Conservation (phyloP, 2,888 invertebrate species). For the Lomographa bimaculata region DNA sequence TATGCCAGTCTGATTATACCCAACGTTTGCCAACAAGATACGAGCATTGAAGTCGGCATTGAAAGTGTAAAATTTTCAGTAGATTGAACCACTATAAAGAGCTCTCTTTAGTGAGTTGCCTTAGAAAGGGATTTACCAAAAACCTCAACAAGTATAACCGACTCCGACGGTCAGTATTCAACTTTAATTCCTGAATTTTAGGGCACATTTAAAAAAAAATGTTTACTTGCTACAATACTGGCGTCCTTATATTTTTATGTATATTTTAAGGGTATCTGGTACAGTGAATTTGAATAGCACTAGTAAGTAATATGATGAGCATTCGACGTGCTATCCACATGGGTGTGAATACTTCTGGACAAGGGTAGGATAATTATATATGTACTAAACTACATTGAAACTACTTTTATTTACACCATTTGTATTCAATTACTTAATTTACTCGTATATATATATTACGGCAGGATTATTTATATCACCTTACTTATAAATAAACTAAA, state of each 20-base stretch:
- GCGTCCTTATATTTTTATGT: constrained; percentile 58
- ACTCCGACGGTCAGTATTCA: constrained; percentile 28
- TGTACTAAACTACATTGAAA: no score
- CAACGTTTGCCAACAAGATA: constrained; percentile 33
- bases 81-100: constrained; percentile 40
- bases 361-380: no score
- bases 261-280: constrained; percentile 54
- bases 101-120: constrained; percentile 43
- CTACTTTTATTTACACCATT: no score
- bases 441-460: no score
- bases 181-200: constrained; percentile 20
- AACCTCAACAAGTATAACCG: constrained; percentile 36
- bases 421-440: no score
- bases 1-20: no score
- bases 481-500: no score
- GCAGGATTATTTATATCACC: no score
- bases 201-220: no score
- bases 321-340: no score
- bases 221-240: no score
- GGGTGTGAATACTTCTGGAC: no score
- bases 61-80: constrained; percentile 47
- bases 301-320: constrained; percentile 52
- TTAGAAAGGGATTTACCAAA: constrained; percentile 45
- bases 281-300: constrained; percentile 61
- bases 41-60: constrained; percentile 28